Percentiles rank a stretch among this genome's conserved stretches.
phyloP scores from a whole-genome alignment of 2,797 vertebrate genomes.

The Numenius phaeopus region DNA sequence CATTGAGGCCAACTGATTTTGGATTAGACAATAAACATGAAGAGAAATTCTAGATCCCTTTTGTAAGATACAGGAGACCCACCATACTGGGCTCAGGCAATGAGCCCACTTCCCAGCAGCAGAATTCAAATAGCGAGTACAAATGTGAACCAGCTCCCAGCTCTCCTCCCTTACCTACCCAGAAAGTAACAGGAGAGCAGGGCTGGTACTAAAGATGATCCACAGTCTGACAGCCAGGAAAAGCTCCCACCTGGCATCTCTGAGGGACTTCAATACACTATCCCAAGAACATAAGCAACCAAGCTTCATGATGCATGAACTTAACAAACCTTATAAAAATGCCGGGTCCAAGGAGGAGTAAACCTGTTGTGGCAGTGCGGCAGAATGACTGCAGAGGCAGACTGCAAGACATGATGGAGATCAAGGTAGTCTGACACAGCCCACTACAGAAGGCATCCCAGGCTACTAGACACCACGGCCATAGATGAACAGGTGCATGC shows the following conservation, averaged over 20 bases:
- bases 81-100: not conserved
- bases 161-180: not conserved
- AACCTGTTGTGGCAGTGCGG: not conserved
- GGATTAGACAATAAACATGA: not conserved
- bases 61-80: not conserved
- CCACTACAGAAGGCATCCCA: not conserved
- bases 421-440: accelerated
- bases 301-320: not conserved
- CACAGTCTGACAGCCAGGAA: not conserved
- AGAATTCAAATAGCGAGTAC: not conserved
- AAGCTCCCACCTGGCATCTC: not conserved
- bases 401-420: not conserved
- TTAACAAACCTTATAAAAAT: not conserved
- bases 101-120: not conserved
- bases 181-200: not conserved
- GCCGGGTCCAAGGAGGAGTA: not conserved
- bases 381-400: not conserved
- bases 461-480: not conserved
- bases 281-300: not conserved
- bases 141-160: not conserved
- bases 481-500: not conserved
- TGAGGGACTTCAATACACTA: not conserved
- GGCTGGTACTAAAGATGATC: not conserved
- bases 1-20: not conserved
- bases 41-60: not conserved